Evolutionary conservation across 2,113 vertebrate species (phyloP).

Genomic region (Alouatta palliata): DNA sequence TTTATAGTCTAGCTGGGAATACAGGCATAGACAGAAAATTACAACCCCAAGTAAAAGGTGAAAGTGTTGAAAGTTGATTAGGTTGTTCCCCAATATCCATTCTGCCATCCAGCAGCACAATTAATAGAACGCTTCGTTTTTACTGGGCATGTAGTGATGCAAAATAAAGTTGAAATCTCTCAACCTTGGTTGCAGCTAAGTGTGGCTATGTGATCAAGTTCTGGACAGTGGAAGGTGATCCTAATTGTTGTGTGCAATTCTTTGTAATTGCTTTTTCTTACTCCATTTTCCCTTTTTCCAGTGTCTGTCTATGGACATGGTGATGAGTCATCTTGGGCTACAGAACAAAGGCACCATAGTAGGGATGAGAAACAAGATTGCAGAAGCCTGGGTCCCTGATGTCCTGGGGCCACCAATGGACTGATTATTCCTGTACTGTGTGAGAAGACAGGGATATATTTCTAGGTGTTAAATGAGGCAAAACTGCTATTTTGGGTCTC

Average conservation of each 20-base stretch:
- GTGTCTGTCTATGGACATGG: neutral
- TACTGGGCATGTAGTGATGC: neutral
- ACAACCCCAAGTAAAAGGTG: neutral
- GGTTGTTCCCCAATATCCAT: neutral
- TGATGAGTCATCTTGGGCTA: neutral
- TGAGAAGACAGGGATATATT: neutral
- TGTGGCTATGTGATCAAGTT: neutral
- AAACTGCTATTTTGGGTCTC: neutral
- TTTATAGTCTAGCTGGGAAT: neutral
- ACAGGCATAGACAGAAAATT: neutral
- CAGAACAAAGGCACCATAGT: neutral
- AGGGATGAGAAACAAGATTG: neutral
- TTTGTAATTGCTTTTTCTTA: neutral
- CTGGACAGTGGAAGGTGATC: neutral
- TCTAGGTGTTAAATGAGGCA: neutral
- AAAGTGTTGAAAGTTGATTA: too few relatives aligned
- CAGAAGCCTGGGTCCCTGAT: neutral
- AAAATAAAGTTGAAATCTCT: neutral
- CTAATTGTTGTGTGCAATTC: neutral
- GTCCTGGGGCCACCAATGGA: neutral
- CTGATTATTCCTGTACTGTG: neutral
- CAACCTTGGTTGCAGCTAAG: neutral
- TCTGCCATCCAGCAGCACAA: neutral
- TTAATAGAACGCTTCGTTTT: neutral
- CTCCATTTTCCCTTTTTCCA: neutral